Evolutionary conservation across 2,113 vertebrate genomes (phyloP), one percentile per base, ranked within the genome.

Genomic region (Spea bombifrons): DNA sequence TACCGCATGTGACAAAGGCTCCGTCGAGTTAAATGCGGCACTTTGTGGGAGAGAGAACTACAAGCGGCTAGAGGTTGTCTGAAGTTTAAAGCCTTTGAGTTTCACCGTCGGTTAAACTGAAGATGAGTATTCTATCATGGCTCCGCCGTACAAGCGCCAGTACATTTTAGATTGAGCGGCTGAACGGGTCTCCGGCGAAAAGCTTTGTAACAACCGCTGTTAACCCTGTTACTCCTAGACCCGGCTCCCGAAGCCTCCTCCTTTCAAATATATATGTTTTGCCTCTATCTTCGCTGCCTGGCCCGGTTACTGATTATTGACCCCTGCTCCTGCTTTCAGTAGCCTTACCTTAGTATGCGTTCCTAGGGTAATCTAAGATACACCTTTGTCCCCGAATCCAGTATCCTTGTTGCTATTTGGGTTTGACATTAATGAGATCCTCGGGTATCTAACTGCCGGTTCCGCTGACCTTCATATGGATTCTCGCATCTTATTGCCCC

Each of bases 1-100:
- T 69, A 8, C 79, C 64, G 55, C 5, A 49, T 61, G 55, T 81
- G 66, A 81, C 73, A 81, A 81, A 70, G 59, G 63, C 49, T 8
- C 70, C 47, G 53, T 44, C 61, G 75, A 70, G 61, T 61, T 70
- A 63, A 61, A 63, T 16, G 10, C 17, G 75, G 46, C 75, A 30
- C 52, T 69, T 48, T 48, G 52, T 17, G 75, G 49, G 48, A 49
- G 66, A 70, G 43, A 47, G 8, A 45, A 76, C 43, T 43, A 30
- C 9, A 3, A 13, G 10, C 13, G 55, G 15, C 3, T 43, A 64
- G 70, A 64, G 61, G 45, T 73, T 66, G 69, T 79, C 30, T 72
- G 47, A 66, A 73, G 59, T 71, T 65, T 45, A 77, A 63, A 77
- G 12, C 4, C 45, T 59, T 76, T 61, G 5, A 16, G 50, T 75